Conservation (phyloP, 2,888 invertebrate species). For the Erebia aethiops region DNA sequence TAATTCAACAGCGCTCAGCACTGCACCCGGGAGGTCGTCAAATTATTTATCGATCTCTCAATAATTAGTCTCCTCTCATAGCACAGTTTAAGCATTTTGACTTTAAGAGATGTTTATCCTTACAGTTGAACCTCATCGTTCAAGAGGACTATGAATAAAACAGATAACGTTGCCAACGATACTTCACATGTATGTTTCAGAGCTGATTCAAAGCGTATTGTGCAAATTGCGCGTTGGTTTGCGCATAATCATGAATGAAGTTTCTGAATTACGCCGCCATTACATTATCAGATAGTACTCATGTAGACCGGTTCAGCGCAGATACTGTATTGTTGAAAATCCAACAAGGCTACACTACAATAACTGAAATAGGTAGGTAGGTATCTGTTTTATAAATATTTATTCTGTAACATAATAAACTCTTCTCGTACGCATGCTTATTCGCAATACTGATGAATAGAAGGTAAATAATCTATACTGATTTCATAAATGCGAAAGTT, state of each 20-base stretch:
- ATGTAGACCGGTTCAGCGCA: slow-evolving; percentile 49
- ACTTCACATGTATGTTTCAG: slow-evolving; percentile 1
- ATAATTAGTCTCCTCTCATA: too few species aligned
- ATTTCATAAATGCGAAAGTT: too few species aligned
- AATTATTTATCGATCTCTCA: too few species aligned
- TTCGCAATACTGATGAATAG: too few species aligned
- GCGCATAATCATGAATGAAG: slow-evolving; percentile 63
- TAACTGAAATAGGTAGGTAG: not conserved
- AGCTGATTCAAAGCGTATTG: slow-evolving; percentile 35
- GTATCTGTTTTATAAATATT: not conserved
- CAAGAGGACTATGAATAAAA: not conserved
- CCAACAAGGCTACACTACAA: slow-evolving; percentile 11
- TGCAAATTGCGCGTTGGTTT: slow-evolving; percentile 70
- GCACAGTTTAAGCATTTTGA: too few species aligned
- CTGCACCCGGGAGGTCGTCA: too few species aligned
- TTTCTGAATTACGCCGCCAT: slow-evolving; percentile 50
- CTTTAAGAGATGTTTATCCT: too few species aligned
- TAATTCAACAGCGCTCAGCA: too few species aligned
- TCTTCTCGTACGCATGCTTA: not conserved
- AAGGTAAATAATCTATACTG: too few species aligned
- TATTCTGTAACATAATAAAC: not conserved
- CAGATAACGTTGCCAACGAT: not conserved
- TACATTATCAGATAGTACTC: slow-evolving; percentile 44
- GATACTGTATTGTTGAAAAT: slow-evolving; percentile 21
- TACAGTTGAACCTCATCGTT: not conserved